Conservation (phyloP, 2,888 invertebrate species). For the Torymus auratus region DNA sequence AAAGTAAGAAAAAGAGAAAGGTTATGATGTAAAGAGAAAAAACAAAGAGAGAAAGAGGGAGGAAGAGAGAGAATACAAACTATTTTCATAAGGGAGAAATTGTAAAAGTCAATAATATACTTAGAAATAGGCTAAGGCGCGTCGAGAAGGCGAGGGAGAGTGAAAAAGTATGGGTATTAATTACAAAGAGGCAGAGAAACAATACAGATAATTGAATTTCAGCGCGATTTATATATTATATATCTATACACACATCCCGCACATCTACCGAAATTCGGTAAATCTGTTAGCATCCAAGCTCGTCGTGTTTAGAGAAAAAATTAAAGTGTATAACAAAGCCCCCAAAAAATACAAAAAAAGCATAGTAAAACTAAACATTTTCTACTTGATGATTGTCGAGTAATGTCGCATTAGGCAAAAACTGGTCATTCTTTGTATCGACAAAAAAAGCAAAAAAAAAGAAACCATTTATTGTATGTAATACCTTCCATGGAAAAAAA, state of each 20-base stretch:
- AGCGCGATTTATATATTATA: constrained; percentile 50
- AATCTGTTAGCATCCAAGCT: constrained; percentile 40
- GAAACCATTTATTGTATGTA: constrained; percentile 22
- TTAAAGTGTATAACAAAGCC: neutral
- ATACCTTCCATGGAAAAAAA: constrained; percentile 13
- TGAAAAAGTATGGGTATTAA: constrained; percentile 13
- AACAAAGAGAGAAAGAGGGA: neutral
- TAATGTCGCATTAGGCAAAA: constrained; percentile 23
- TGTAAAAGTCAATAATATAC: constrained; percentile 75
- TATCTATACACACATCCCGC: constrained; percentile 33
- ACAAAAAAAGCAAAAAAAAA: neutral
- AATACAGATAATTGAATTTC: constrained; percentile 36
- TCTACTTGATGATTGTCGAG: constrained; percentile 29
- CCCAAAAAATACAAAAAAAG: constrained; percentile 13
- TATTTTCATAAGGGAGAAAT: constrained; percentile 75
- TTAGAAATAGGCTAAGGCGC: constrained; percentile 61
- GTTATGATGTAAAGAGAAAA: constrained; percentile 24
- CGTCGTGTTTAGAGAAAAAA: constrained; percentile 30
- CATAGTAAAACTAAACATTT: constrained; percentile 12
- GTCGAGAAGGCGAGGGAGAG: constrained; percentile 31
- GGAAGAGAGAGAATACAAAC: constrained; percentile 65
- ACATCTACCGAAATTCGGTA: constrained; percentile 39
- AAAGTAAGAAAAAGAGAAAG: constrained; percentile 66
- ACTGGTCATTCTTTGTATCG: constrained; percentile 14
- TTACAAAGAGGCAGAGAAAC: neutral